Evolutionary conservation across 2,888 invertebrate species (phyloP).

Genomic region (Leucania comma): DNA sequence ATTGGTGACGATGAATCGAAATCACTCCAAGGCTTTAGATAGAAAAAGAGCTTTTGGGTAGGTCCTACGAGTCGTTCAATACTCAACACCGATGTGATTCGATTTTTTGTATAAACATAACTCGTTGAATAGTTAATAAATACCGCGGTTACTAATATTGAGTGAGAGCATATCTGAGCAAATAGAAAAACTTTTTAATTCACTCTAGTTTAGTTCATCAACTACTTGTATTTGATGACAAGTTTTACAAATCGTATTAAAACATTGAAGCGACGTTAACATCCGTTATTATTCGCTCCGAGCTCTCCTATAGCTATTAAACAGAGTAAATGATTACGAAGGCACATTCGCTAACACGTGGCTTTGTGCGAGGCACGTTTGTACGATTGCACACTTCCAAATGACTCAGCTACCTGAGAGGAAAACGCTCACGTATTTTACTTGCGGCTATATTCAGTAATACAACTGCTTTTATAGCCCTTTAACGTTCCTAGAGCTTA

Average conservation of each 20-base stretch:
- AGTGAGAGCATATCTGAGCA: background rate
- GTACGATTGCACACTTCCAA: conserved; percentile 46
- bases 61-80: background rate
- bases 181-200: background rate
- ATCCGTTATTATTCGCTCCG: conserved; percentile 22
- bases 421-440: conserved; percentile 53
- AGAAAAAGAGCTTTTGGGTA: background rate
- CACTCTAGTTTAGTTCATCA: background rate
- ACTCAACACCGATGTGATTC: background rate
- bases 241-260: background rate
- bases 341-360: conserved; percentile 47
- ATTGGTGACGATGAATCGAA: background rate
- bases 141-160: background rate
- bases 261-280: background rate
- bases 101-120: conserved; percentile 1
- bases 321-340: conserved; percentile 49
- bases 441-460: conserved; percentile 46
- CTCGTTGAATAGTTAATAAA: background rate
- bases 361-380: conserved; percentile 37
- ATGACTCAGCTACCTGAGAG: conserved; percentile 51
- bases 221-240: background rate
- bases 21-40: conserved; percentile 2
- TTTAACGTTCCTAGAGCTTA: conserved; percentile 29
- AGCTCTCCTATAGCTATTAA: conserved; percentile 37
- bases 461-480: conserved; percentile 53